Evolutionary conservation across 2,113 vertebrate species (phyloP).

Genomic region (Rissa tridactyla): DNA sequence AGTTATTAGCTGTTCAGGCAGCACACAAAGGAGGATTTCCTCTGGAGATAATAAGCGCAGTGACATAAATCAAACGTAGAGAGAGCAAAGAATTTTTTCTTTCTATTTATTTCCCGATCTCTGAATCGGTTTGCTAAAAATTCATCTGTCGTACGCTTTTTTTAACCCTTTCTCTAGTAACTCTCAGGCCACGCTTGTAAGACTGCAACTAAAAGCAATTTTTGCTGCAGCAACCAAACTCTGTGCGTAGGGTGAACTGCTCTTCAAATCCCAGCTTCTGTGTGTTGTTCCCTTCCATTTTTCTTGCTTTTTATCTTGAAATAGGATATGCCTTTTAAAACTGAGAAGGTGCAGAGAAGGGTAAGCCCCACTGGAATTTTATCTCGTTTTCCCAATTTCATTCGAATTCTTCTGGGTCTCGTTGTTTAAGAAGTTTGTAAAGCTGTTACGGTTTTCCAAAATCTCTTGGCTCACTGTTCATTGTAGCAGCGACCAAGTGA

Average conservation of each 20-base stretch:
- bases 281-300: background rate
- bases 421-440: background rate
- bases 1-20: background rate
- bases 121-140: background rate
- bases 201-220: background rate
- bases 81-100: background rate
- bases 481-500: background rate
- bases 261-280: background rate
- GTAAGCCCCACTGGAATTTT: background rate
- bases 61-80: background rate
- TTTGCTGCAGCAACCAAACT: background rate
- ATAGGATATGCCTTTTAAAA: background rate
- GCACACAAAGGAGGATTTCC: slow-evolving; percentile 14
- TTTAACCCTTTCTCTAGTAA: background rate
- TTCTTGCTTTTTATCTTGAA: background rate
- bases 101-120: background rate
- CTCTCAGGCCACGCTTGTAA: rapidly evolving
- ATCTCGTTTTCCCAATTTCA: background rate
- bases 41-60: background rate
- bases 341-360: background rate
- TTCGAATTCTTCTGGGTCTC: background rate
- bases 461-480: background rate
- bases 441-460: background rate
- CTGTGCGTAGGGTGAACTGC: background rate
- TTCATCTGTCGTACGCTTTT: background rate